A percentile compares a stretch with the other conserved stretches of the same genome.
Conservation (phyloP, 2,888 invertebrate genomes). For the Xanthostigma xanthostigma region DNA sequence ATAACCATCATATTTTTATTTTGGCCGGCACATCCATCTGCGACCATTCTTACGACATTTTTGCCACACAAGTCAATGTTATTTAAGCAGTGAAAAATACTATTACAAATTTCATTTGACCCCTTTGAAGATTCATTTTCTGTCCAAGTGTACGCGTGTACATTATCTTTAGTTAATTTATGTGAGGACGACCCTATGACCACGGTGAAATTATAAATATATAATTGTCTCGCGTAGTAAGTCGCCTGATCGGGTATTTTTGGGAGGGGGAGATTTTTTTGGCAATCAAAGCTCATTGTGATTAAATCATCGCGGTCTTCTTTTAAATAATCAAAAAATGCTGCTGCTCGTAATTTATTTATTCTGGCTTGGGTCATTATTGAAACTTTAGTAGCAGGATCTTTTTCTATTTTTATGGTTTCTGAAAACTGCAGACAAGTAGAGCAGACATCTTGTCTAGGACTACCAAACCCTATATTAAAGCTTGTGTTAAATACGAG, state of each 20-base stretch:
- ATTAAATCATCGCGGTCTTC: conserved; percentile 9
- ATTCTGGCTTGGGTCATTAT: conserved; percentile 8
- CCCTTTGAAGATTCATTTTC: conserved; percentile 18
- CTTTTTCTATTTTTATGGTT: conserved; percentile 6
- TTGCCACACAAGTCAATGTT: conserved; percentile 1
- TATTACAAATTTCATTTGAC: conserved; percentile 18
- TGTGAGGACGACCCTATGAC: conserved; percentile 13
- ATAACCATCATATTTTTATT: conserved; percentile 1
- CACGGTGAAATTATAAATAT: conserved; percentile 17
- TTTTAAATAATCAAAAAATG: conserved; percentile 13
- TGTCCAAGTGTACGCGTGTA: conserved; percentile 17
- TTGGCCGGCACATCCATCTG: conserved; percentile 8
- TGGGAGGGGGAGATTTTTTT: conserved; percentile 19
- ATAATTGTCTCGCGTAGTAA: conserved; percentile 19
- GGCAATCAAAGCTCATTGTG: conserved; percentile 19
- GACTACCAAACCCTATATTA: conserved; percentile 14
- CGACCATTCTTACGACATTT: conserved; percentile 4
- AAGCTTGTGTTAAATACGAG: conserved; percentile 11
- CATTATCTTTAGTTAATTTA: conserved; percentile 12
- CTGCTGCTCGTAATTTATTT: conserved; percentile 14
- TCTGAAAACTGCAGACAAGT: conserved; percentile 6
- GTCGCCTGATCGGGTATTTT: conserved; percentile 18
- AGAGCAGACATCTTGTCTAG: conserved; percentile 7
- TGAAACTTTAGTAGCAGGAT: conserved; percentile 1
- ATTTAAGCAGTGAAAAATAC: conserved; percentile 14